These are phyloP conservation scores for Ailuropoda melanoleuca DNA, from an alignment of 2,113 vertebrate genomes.

Conservation along the genomic window DNA sequence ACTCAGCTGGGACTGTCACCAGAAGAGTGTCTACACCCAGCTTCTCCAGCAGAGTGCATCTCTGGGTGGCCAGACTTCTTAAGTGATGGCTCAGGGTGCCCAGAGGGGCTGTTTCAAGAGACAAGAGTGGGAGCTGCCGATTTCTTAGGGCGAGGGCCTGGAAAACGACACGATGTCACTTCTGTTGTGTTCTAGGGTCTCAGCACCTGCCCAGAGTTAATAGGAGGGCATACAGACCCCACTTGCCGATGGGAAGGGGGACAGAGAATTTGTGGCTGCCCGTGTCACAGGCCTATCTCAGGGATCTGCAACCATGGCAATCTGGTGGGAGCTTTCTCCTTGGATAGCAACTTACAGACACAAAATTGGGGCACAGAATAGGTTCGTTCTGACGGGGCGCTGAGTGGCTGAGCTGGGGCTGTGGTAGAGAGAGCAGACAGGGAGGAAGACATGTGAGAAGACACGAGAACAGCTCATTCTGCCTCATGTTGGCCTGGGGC, in stretches of 20 bases:
- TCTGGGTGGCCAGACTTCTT: not conserved
- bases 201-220: not conserved
- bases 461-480: not conserved
- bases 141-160: not conserved
- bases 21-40: too few species aligned
- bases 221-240: not conserved
- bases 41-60: not conserved
- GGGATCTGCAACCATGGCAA: not conserved
- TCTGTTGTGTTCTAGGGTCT: not conserved
- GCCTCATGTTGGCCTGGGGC: not conserved
- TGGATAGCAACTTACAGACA: not conserved
- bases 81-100: not conserved
- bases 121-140: not conserved
- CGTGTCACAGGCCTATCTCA: not conserved
- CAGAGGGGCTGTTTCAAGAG: not conserved
- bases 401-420: not conserved
- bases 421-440: not conserved
- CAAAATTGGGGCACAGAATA: not conserved
- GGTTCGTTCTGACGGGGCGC: not conserved
- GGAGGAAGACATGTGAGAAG: not conserved
- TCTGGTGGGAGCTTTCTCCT: not conserved
- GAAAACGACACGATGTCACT: not conserved
- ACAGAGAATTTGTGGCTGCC: not conserved
- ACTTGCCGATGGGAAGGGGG: not conserved
- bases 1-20: not conserved